Evolutionary conservation across 2,797 vertebrate species (phyloP).

Genomic region (Halcyon chelicuti): DNA sequence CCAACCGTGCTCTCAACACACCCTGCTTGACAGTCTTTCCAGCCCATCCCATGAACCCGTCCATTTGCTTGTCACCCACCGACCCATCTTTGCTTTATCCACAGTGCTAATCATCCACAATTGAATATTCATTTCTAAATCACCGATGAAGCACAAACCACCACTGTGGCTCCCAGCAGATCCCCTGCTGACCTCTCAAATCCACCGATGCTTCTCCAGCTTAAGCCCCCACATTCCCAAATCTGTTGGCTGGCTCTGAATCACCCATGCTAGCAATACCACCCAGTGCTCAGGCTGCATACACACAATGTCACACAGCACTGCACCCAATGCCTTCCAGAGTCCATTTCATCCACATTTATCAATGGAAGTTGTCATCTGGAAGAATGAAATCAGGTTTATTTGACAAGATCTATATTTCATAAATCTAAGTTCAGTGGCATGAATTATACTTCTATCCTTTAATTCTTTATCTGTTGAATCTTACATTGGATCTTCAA

Average conservation of each 20-base stretch:
- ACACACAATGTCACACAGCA: rapidly evolving
- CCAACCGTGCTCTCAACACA: rapidly evolving
- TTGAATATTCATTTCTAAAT: not conserved
- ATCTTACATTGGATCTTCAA: not conserved
- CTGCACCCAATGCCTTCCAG: not conserved
- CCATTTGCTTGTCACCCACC: not conserved
- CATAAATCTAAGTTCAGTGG: conserved; percentile 45
- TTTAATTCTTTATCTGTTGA: conserved; percentile 46
- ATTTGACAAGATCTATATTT: conserved; percentile 64
- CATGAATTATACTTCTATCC: conserved; percentile 21
- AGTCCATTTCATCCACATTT: conserved; percentile 58
- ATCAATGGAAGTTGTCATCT: conserved; percentile 41
- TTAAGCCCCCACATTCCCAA: not conserved
- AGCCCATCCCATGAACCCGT: not conserved
- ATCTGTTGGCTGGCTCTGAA: not conserved
- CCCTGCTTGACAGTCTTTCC: not conserved
- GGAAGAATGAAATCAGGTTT: conserved; percentile 52
- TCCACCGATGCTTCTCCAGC: not conserved
- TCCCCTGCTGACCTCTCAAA: not conserved
- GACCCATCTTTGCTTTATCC: rapidly evolving
- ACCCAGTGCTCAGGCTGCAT: not conserved
- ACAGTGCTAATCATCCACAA: rapidly evolving
- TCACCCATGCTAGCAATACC: not conserved
- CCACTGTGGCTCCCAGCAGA: not conserved
- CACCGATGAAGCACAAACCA: rapidly evolving